Evolutionary conservation across 2,888 invertebrate genomes (phyloP).

Genomic region (Melipona beecheii): DNA sequence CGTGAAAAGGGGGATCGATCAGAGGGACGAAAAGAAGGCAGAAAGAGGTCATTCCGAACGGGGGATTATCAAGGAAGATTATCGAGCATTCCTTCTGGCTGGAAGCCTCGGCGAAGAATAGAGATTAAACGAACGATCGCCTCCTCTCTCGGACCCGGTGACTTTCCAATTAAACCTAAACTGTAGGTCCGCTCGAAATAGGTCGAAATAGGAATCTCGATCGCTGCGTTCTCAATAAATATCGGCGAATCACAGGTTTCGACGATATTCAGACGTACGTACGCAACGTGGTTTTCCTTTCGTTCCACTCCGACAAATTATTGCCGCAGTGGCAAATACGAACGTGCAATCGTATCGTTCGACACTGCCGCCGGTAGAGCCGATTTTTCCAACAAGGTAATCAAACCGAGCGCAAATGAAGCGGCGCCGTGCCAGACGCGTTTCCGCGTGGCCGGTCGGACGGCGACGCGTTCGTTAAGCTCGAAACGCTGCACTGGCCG

Average conservation of each 20-base stretch:
- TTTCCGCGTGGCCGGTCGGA: constrained; percentile 21
- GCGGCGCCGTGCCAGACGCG: constrained; percentile 25
- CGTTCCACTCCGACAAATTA: too few relatives aligned
- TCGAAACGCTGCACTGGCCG: not conserved
- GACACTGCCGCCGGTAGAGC: not conserved
- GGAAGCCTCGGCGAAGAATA: constrained; percentile 20
- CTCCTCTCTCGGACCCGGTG: not conserved
- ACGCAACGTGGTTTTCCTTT: too few relatives aligned
- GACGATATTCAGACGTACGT: too few relatives aligned
- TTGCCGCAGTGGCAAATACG: not conserved
- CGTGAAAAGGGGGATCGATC: constrained; percentile 9
- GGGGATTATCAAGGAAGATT: constrained; percentile 34
- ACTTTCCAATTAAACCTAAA: constrained; percentile 41
- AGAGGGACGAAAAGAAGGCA: not conserved
- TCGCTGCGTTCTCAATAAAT: not conserved
- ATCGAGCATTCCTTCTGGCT: constrained; percentile 10
- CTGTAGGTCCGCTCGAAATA: constrained; percentile 21
- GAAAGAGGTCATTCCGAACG: constrained; percentile 32
- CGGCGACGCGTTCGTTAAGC: constrained; percentile 32
- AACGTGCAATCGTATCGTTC: not conserved
- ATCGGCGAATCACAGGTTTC: not conserved
- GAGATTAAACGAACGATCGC: constrained; percentile 30
- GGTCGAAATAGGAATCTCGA: constrained; percentile 1
- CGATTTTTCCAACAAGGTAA: constrained; percentile 31
- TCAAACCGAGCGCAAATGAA: constrained; percentile 31